Evolutionary conservation across 2,113 vertebrate species (phyloP).

Genomic region (Pitta sordida): DNA sequence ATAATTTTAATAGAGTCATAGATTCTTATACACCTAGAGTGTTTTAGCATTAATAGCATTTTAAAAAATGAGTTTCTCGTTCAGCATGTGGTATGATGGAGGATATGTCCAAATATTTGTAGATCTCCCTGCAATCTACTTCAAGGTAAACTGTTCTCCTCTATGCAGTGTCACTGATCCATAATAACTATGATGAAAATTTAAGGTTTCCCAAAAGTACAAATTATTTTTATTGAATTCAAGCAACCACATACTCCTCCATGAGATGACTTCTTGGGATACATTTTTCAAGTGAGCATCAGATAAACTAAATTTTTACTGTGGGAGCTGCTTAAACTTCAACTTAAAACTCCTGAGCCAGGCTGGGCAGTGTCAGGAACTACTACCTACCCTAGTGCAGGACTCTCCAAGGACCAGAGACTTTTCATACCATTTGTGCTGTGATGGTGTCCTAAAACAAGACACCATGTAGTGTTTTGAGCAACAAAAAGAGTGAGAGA

Average conservation of each 20-base stretch:
- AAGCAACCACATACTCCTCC: neutral
- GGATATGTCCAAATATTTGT: neutral
- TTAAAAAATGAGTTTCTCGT: neutral
- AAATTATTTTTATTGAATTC: neutral
- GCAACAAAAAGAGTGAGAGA: neutral
- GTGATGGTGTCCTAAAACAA: neutral
- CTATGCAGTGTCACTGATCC: neutral
- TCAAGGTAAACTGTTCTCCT: neutral
- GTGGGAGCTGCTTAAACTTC: neutral
- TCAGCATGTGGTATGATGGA: neutral
- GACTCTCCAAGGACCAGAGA: neutral
- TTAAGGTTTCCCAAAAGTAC: neutral
- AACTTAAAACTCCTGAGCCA: neutral
- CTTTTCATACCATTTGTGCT: slow-evolving; percentile 1
- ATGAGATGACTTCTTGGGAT: neutral
- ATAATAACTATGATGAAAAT: neutral
- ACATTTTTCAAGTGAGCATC: neutral
- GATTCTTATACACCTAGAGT: neutral
- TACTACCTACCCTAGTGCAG: neutral
- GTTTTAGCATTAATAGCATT: neutral
- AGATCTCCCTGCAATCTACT: neutral
- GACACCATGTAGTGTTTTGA: neutral
- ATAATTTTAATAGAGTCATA: neutral
- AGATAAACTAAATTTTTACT: neutral
- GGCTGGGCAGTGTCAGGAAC: neutral